Base-by-base conservation (phyloP, 2,888 invertebrate genomes). In the Ernsta delagoae region DNA sequence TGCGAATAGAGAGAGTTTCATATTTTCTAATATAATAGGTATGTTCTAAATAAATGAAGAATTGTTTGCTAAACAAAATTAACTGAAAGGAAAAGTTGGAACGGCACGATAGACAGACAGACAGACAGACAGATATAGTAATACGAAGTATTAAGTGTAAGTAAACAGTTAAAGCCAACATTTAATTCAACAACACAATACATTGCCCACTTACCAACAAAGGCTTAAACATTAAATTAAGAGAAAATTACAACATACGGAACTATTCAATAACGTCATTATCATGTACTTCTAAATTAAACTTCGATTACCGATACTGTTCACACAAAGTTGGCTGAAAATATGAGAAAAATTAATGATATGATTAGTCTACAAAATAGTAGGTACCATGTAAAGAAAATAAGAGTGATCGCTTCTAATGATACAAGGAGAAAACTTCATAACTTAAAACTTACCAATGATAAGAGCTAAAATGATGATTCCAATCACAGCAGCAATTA, bases 401-500 rank as follows among this genome's bases (percentile, higher is more conserved):
- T 59, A 64, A 76, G 71, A 76, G 74, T 74, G 74, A 75, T 73
- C 72, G 71, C 68, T 71, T 75, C 75, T 75, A 77, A 78, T 76
- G 79, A 79, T 72, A 70, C 48, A 6, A 31, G 41, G 57, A 43
- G n/a, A 59, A 61, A 65, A 61, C 59, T 11, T 53, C 12, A 4
- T 53, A 31, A 41, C 50, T 59, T 61, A 45, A 4, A 54, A 87
- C 97, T 96, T 94, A 98, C 98, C 97, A 88, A 98, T 97, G 87
- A 98, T 97, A 85, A 98, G 96, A 83, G 97, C 97, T 87, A 98
- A 92, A 86, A 97, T 96, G 80, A 97, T 95, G 81, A 97, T 95
- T 74, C 96, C 97, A 88, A 98, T 97, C 64, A 97, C 96, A 75
- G 97, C 98, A 90, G 98, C 96, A 78, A 98, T 97, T 80, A 98